phyloP scores from a whole-genome alignment of 2,888 invertebrate genomes.

The Sinohyriopsis cumingii region DNA sequence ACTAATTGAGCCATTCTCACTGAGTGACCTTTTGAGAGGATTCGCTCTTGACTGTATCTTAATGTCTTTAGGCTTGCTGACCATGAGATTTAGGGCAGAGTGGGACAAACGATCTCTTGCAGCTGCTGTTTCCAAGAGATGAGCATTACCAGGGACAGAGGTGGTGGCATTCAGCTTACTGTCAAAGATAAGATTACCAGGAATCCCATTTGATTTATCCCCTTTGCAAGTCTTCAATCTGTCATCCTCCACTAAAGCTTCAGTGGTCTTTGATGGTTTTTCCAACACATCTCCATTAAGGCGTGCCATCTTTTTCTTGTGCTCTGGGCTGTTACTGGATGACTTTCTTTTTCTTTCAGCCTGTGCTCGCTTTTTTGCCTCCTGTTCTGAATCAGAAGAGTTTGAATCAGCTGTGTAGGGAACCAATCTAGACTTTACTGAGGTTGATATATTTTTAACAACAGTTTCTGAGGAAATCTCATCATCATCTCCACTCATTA shows the following conservation, averaged over 20 bases:
- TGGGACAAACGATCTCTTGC: slow-evolving; percentile 26
- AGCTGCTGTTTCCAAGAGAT: slow-evolving; percentile 42
- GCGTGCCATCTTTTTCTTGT: slow-evolving; percentile 1
- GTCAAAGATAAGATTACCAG: slow-evolving; percentile 48
- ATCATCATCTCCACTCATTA: slow-evolving; percentile 49
- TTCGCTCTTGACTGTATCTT: slow-evolving; percentile 4
- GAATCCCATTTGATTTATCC: slow-evolving; percentile 6
- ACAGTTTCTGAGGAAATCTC: slow-evolving; percentile 21
- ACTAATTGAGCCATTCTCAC: slow-evolving; percentile 17
- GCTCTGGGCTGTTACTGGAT: neutral
- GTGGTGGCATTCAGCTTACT: slow-evolving; percentile 57
- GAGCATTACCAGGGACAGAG: slow-evolving; percentile 61
- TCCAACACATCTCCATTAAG: too few species aligned
- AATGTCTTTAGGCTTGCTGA: slow-evolving; percentile 16
- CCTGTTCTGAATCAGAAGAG: slow-evolving; percentile 55
- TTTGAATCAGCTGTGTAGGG: slow-evolving; percentile 68
- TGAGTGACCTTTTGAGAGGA: neutral
- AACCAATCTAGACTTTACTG: slow-evolving; percentile 55
- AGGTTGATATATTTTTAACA: slow-evolving; percentile 13
- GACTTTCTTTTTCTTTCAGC: slow-evolving; percentile 5
- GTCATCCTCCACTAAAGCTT: neutral
- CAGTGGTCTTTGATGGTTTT: too few species aligned
- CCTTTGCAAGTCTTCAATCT: neutral
- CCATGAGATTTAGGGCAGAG: slow-evolving; percentile 7
- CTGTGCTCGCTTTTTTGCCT: slow-evolving; percentile 9